These are phyloP conservation scores for Strongylocentrotus purpuratus DNA, from an alignment of 35 echinoderm and acorn worm genomes.

Conservation along the genomic window DNA sequence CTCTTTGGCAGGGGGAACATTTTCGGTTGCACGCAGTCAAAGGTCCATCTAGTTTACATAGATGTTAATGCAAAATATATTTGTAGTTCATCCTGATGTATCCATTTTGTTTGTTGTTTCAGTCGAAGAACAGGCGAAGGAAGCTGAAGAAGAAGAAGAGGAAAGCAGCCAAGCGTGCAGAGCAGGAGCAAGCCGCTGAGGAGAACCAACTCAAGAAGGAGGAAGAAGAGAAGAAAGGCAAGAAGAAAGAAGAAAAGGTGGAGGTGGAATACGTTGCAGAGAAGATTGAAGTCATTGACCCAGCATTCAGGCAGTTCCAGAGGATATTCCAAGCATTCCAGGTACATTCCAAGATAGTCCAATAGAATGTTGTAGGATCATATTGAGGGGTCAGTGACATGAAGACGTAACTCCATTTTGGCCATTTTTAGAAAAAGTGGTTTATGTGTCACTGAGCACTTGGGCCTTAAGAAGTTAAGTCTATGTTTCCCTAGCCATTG, in stretches of 20 bases:
- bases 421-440: no score
- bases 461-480: no score
- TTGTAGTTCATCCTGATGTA: not conserved
- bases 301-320: slow-evolving; percentile 76
- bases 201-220: slow-evolving; percentile 51
- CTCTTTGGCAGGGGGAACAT: no score
- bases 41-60: no score
- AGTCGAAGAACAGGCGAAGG: slow-evolving; percentile 92
- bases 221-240: slow-evolving; percentile 34
- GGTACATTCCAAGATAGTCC: not conserved
- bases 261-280: slow-evolving; percentile 90
- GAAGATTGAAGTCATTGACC: slow-evolving; percentile 74
- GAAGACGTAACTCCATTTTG: no score
- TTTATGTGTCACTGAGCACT: no score
- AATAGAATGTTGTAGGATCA: not conserved
- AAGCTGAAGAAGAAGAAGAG: slow-evolving; percentile 92
- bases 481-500: no score
- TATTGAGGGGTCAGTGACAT: no score
- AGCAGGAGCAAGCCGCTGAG: slow-evolving; percentile 55
- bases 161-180: slow-evolving; percentile 65
- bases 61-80: not conserved
- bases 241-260: slow-evolving; percentile 48
- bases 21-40: no score
- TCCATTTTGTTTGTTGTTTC: not conserved
- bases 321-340: slow-evolving; percentile 96